Conservation (phyloP, 2,888 invertebrate genomes). For the Nasonovia ribisnigri region DNA sequence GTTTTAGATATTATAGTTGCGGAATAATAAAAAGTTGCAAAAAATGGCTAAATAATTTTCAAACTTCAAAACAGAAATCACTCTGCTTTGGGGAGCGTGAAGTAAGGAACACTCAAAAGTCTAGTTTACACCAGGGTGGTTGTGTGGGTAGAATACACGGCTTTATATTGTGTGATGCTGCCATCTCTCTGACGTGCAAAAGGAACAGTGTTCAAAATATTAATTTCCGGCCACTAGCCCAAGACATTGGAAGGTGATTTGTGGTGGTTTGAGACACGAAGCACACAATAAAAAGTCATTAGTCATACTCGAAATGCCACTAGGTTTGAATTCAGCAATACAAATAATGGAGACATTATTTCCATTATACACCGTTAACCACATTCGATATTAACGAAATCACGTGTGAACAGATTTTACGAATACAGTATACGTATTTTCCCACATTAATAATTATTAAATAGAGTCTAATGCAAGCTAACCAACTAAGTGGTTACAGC, state of each 20-base stretch:
- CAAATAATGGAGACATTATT: neutral
- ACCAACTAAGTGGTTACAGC: neutral
- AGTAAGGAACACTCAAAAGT: neutral
- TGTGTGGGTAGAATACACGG: neutral
- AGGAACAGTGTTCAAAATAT: slow-evolving; percentile 45
- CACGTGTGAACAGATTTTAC: neutral
- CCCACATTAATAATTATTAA: neutral
- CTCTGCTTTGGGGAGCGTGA: neutral
- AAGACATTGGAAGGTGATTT: neutral
- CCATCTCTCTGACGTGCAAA: neutral
- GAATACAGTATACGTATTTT: neutral
- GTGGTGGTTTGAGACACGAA: neutral
- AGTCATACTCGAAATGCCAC: slow-evolving; percentile 11
- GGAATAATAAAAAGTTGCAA: neutral
- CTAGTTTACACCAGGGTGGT: neutral
- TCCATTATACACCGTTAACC: neutral
- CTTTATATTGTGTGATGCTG: neutral
- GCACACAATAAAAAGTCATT: slow-evolving; percentile 28
- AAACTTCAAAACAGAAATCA: slow-evolving; percentile 5
- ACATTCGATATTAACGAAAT: neutral
- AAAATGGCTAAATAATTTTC: neutral
- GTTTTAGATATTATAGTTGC: neutral
- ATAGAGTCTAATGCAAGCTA: neutral
- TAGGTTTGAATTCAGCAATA: neutral
- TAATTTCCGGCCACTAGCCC: slow-evolving; percentile 36